These are phyloP conservation scores for Solea solea DNA, from an alignment of 2,113 vertebrate species.

Conservation along the genomic window DNA sequence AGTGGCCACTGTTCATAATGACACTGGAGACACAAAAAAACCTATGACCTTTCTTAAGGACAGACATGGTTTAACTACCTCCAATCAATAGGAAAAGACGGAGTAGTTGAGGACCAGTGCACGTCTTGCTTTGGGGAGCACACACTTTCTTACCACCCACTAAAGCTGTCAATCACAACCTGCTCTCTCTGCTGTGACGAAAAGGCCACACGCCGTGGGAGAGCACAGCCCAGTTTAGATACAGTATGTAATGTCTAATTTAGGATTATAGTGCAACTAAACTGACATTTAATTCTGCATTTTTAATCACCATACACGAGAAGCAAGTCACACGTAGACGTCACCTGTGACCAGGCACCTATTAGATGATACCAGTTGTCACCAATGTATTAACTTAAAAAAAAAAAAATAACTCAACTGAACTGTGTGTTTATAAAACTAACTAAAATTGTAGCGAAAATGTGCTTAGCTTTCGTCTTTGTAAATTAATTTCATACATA, in stretches of 20 bases:
- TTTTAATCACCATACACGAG: too few relatives aligned
- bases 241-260: conserved; percentile 48
- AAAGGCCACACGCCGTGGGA: conserved; percentile 62
- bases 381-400: too few relatives aligned
- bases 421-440: too few relatives aligned
- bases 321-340: too few relatives aligned
- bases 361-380: too few relatives aligned
- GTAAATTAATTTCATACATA: too few relatives aligned
- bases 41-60: conserved; percentile 60
- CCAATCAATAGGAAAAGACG: conserved; percentile 51
- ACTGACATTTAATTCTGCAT: too few relatives aligned
- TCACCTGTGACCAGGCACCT: too few relatives aligned
- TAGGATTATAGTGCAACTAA: conserved; percentile 16
- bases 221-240: conserved; percentile 33
- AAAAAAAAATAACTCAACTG: too few relatives aligned
- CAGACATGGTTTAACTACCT: conserved; percentile 50
- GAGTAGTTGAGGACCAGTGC: conserved; percentile 5
- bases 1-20: conserved; percentile 8
- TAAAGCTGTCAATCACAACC: conserved; percentile 67
- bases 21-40: conserved; percentile 39
- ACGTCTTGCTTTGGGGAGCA: conserved; percentile 34
- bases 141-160: conserved; percentile 56
- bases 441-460: too few relatives aligned
- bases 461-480: too few relatives aligned
- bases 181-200: conserved; percentile 41